A percentile compares a stretch with the other conserved stretches of the same genome.
These are phyloP conservation scores for Stegana nigrithorax DNA, from an alignment of 2,888 invertebrate genomes.

Conservation along the genomic window DNA sequence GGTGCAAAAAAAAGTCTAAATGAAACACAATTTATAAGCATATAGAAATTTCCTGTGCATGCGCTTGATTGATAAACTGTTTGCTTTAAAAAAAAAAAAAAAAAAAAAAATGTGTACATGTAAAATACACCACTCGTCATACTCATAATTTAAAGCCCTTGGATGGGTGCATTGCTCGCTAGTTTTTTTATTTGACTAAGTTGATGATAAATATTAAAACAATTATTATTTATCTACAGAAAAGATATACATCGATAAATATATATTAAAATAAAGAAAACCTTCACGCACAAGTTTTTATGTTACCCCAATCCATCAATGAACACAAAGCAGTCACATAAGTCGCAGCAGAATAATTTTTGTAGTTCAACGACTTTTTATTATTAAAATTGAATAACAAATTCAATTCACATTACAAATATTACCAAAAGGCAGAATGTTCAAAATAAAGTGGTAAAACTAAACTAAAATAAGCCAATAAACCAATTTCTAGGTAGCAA, in stretches of 20 bases:
- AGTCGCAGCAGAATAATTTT: conserved; percentile 26
- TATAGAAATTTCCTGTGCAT: neutral
- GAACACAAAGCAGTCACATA: too few species aligned
- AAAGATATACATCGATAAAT: conserved; percentile 28
- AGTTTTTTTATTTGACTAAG: conserved; percentile 28
- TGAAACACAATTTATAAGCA: neutral
- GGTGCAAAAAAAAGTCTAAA: too few species aligned
- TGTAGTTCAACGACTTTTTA: conserved; percentile 50
- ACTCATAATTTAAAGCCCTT: conserved; percentile 32
- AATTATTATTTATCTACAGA: conserved; percentile 35
- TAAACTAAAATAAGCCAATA: neutral
- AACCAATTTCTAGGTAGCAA: conserved; percentile 1
- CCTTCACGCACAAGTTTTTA: conserved; percentile 31
- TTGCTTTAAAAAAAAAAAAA: neutral
- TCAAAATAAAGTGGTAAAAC: neutral
- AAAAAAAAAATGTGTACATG: neutral
- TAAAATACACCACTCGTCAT: neutral
- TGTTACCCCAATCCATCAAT: conserved; percentile 36
- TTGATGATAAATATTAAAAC: conserved; percentile 38
- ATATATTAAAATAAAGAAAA: conserved; percentile 26
- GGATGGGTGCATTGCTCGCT: conserved; percentile 42
- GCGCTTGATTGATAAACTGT: neutral
- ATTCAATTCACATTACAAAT: conserved; percentile 31
- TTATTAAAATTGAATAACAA: conserved; percentile 49
- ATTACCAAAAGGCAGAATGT: neutral